A percentile compares a stretch with the other conserved stretches of the same genome.
Evolutionary conservation across 2,888 invertebrate species (phyloP).

Genomic region (Pandemis cinnamomeana): DNA sequence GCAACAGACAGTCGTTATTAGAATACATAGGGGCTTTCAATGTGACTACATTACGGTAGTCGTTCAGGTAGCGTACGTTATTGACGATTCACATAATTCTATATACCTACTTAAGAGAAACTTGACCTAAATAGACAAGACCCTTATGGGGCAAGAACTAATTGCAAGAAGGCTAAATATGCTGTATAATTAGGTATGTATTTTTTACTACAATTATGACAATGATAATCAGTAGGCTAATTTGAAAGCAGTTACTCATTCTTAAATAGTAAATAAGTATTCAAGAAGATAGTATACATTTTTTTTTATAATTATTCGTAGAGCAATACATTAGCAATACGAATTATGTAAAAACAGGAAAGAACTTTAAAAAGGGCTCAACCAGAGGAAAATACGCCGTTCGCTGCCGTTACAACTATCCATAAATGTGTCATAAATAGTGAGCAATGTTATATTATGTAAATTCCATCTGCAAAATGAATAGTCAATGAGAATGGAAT

Average conservation of each 20-base stretch:
- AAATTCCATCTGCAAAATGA: constrained; percentile 25
- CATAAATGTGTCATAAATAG: constrained; percentile 18
- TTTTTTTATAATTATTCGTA: background rate
- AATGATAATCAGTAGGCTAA: background rate
- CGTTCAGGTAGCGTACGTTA: constrained; percentile 3
- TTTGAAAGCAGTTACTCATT: background rate
- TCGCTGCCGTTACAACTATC: constrained; percentile 1
- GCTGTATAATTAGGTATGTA: background rate
- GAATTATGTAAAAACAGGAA: background rate
- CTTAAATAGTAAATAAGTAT: background rate
- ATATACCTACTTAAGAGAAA: constrained; percentile 9
- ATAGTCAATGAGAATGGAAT: constrained; percentile 31
- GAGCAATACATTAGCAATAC: background rate
- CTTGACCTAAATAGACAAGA: constrained; percentile 27
- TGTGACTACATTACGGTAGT: constrained; percentile 20
- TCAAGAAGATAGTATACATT: background rate
- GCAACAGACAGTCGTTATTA: background rate
- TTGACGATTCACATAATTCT: constrained; percentile 19
- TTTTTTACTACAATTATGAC: background rate
- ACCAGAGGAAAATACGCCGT: background rate
- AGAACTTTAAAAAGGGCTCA: background rate
- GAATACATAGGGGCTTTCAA: constrained; percentile 10
- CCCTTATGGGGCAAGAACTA: constrained; percentile 16
- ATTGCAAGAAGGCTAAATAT: constrained; percentile 5
- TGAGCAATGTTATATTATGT: constrained; percentile 18